These are phyloP conservation scores for Griposia aprilina DNA, from an alignment of 2,888 invertebrate genomes.

Conservation along the genomic window DNA sequence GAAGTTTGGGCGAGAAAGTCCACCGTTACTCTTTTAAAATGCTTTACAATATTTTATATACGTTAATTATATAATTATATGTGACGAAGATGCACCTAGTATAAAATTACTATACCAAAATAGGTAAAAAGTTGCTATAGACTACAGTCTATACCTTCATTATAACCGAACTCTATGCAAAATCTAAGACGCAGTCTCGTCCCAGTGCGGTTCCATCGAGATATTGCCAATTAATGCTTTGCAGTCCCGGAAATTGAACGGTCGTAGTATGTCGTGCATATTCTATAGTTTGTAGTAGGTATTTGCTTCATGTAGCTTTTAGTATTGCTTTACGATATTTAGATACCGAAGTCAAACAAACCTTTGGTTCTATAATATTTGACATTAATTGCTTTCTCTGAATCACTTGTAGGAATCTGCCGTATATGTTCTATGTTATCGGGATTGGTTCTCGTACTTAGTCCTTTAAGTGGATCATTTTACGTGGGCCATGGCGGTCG, in stretches of 20 bases:
- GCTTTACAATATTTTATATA: no score
- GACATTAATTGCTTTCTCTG: background rate
- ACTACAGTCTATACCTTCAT: background rate
- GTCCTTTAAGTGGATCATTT: background rate
- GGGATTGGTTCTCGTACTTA: background rate
- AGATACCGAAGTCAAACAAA: background rate
- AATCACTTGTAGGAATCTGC: background rate
- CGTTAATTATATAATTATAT: no score
- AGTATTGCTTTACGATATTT: background rate
- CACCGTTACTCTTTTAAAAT: no score
- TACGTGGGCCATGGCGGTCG: background rate
- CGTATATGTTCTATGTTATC: background rate
- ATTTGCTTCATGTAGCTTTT: background rate
- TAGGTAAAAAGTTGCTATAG: no score
- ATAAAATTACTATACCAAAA: no score
- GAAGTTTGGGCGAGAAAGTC: no score
- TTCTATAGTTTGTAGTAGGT: background rate
- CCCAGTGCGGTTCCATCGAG: constrained; percentile 22
- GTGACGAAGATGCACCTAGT: no score
- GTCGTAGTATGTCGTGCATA: background rate
- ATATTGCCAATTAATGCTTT: constrained; percentile 20
- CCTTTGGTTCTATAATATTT: no score
- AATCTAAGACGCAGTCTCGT: constrained; percentile 14
- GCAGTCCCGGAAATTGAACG: constrained; percentile 41
- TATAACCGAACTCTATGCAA: background rate